A percentile compares a stretch with the other conserved stretches of the same genome.
Evolutionary conservation across 1,140 invertebrate species (phyloP).

Genomic region (Penaeus japonicus): DNA sequence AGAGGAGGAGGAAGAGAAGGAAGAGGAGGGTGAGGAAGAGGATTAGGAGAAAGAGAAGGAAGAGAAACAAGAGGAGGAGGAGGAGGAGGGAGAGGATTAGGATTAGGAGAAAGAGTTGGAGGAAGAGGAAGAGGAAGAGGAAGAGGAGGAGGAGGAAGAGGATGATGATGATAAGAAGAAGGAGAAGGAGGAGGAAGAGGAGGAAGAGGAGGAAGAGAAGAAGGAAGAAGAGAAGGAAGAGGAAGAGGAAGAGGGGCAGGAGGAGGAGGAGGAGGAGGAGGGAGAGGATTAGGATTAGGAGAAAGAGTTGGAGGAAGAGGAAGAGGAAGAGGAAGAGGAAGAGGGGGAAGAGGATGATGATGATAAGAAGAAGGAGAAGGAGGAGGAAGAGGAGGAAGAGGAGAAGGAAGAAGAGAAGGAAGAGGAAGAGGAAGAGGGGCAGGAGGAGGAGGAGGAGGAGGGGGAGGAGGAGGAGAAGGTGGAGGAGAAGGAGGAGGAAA

Average conservation of each 20-base stretch:
- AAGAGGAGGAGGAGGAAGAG: not conserved
- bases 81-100: too few species aligned
- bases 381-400: not conserved
- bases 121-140: not conserved
- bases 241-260: too few species aligned
- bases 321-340: not conserved
- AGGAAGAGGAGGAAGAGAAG: too few species aligned
- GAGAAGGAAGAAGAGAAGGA: not conserved
- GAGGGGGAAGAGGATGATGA: not conserved
- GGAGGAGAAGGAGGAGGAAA: not conserved
- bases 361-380: not conserved
- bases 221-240: too few species aligned
- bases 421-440: not conserved
- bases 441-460: too few species aligned
- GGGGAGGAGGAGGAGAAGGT: too few species aligned
- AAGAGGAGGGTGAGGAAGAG: too few species aligned
- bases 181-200: too few species aligned
- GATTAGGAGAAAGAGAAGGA: too few species aligned
- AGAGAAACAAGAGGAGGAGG: too few species aligned
- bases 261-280: not conserved
- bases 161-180: too few species aligned
- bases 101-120: not conserved
- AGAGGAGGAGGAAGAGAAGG: too few species aligned
- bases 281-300: not conserved
- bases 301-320: not conserved